Conservation (phyloP, 2,113 vertebrate genomes). For the Proterorhinus semilunaris region DNA sequence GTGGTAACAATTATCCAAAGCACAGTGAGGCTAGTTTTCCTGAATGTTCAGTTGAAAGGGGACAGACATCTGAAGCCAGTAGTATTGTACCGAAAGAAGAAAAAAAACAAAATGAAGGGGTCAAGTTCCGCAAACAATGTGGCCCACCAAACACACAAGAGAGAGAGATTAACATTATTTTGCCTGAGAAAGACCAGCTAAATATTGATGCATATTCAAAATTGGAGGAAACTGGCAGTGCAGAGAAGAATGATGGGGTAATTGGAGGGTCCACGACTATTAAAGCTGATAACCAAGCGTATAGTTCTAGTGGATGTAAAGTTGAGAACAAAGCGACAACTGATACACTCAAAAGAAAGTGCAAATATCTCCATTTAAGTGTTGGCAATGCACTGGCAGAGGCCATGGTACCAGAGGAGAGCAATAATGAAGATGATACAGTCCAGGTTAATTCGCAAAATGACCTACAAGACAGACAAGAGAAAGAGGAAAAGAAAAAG, state of each 20-base stretch:
- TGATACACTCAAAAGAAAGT: conserved; percentile 7
- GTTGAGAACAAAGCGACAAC: conserved; percentile 8
- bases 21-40: neutral
- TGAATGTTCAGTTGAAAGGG: neutral
- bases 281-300: conserved; percentile 19
- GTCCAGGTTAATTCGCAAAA: conserved; percentile 1
- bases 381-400: conserved; percentile 13
- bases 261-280: conserved; percentile 13
- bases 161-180: neutral
- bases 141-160: neutral
- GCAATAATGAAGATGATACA: neutral
- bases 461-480: conserved; percentile 13
- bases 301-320: conserved; percentile 2
- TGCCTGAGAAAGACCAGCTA: neutral
- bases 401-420: conserved; percentile 5
- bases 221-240: neutral
- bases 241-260: neutral
- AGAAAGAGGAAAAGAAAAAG: conserved; percentile 46
- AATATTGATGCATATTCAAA: neutral
- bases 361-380: conserved; percentile 9
- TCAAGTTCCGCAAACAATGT: neutral
- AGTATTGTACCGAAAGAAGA: neutral
- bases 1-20: neutral
- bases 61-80: neutral
- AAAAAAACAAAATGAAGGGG: neutral